Conservation (phyloP, 2,888 invertebrate species). For the Megastigmus dorsalis region DNA sequence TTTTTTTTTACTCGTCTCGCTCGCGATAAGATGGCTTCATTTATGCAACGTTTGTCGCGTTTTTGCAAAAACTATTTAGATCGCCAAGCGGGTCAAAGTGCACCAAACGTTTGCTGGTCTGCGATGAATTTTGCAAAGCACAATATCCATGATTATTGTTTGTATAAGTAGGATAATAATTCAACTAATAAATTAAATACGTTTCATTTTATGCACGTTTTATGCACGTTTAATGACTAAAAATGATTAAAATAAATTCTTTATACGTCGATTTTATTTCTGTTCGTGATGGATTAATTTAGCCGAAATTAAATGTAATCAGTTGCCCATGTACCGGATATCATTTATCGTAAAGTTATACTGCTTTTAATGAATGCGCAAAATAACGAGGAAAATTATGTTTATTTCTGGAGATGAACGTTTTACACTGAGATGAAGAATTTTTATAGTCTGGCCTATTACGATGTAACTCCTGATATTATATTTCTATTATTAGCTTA, state of each 20-base stretch:
- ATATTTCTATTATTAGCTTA: too few relatives aligned
- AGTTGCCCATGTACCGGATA: not conserved
- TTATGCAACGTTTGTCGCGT: conserved; percentile 39
- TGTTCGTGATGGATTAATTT: not conserved
- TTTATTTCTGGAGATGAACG: too few relatives aligned
- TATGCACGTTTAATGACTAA: too few relatives aligned
- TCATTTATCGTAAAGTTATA: too few relatives aligned
- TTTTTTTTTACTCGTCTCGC: not conserved
- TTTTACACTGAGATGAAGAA: too few relatives aligned
- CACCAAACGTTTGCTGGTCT: conserved; percentile 36
- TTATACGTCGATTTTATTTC: not conserved
- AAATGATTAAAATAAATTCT: not conserved
- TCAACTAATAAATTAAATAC: too few relatives aligned
- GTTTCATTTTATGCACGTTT: too few relatives aligned
- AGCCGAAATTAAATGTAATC: not conserved
- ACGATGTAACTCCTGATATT: too few relatives aligned
- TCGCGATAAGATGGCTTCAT: conserved; percentile 34
- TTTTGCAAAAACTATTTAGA: conserved; percentile 43
- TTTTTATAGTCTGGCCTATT: too few relatives aligned
- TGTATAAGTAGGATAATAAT: too few relatives aligned
- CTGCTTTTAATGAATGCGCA: too few relatives aligned
- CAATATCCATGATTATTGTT: not conserved
- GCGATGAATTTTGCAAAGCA: conserved; percentile 9
- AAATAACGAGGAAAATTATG: too few relatives aligned
- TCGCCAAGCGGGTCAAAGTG: conserved; percentile 37